A percentile compares a stretch with the other conserved stretches of the same genome.
phyloP scores from a whole-genome alignment of 2,888 invertebrate genomes.

The Calameuta filiformis region DNA sequence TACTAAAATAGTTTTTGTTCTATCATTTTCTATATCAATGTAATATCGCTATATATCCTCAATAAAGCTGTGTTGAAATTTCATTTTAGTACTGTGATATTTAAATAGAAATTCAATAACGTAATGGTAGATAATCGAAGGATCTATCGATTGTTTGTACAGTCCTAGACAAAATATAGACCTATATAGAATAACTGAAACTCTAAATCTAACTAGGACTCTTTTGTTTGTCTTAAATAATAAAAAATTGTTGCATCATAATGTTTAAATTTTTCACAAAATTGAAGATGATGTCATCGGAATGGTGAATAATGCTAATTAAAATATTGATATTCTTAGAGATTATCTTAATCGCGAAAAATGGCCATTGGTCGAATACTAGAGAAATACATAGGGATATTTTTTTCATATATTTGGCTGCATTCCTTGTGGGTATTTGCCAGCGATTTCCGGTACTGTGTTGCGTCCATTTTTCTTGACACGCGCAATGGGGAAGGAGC shows the following conservation, averaged over 20 bases:
- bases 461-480: conserved; percentile 55
- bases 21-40: background rate
- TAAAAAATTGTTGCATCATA: background rate
- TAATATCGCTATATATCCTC: background rate
- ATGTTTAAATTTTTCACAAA: background rate
- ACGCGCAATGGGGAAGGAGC: conserved; percentile 59
- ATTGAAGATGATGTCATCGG: background rate
- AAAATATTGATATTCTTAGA: background rate
- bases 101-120: background rate
- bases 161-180: background rate
- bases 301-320: background rate
- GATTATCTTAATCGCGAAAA: background rate
- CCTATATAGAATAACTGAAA: background rate
- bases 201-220: background rate
- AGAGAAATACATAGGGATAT: background rate
- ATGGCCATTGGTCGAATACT: background rate
- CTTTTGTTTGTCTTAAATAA: background rate
- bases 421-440: conserved; percentile 1
- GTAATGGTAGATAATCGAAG: background rate
- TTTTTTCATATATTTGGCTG: background rate
- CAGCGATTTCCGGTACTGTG: conserved; percentile 37
- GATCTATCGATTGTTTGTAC: background rate
- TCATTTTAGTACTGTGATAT: background rate
- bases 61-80: background rate
- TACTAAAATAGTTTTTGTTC: background rate